phyloP scores from a whole-genome alignment of 2,888 invertebrate genomes.

The Hypena proboscidalis region DNA sequence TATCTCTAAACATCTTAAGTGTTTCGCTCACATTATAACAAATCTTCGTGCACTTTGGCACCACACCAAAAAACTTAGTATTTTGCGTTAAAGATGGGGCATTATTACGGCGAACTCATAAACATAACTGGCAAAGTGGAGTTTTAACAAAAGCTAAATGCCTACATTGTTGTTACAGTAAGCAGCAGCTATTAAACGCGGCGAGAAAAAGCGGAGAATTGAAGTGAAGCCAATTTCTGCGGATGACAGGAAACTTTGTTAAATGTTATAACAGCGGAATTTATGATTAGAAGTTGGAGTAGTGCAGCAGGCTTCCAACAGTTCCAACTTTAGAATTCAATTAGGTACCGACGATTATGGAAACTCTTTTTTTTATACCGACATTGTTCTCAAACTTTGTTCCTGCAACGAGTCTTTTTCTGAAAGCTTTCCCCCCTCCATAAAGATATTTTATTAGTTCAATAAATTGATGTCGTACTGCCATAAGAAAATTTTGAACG shows the following conservation, averaged over 20 bases:
- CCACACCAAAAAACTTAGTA: slow-evolving; percentile 41
- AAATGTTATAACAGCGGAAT: slow-evolving; percentile 67
- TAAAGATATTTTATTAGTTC: slow-evolving; percentile 8
- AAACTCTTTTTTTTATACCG: slow-evolving; percentile 32
- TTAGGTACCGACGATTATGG: slow-evolving; percentile 52
- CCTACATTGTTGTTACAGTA: slow-evolving; percentile 48
- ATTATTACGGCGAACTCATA: slow-evolving; percentile 40
- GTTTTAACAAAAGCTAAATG: slow-evolving; percentile 45
- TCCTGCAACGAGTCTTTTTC: slow-evolving; percentile 23
- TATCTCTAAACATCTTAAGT: slow-evolving; percentile 29
- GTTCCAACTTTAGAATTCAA: slow-evolving; percentile 58
- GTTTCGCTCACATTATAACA: slow-evolving; percentile 26
- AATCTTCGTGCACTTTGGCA: slow-evolving; percentile 46
- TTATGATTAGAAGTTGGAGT: slow-evolving; percentile 63
- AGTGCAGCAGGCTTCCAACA: slow-evolving; percentile 50
- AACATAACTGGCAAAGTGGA: slow-evolving; percentile 40
- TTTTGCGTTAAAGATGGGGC: slow-evolving; percentile 40
- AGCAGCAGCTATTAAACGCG: slow-evolving; percentile 47
- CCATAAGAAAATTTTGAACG: background rate
- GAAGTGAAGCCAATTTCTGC: slow-evolving; percentile 66
- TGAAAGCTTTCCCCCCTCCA: slow-evolving; percentile 19
- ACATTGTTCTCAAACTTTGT: slow-evolving; percentile 29
- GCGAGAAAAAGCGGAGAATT: slow-evolving; percentile 43
- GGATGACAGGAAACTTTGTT: slow-evolving; percentile 68
- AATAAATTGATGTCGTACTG: slow-evolving; percentile 9